Conservation (phyloP, 2,888 invertebrate genomes). For the Dinocampus coccinellae region DNA sequence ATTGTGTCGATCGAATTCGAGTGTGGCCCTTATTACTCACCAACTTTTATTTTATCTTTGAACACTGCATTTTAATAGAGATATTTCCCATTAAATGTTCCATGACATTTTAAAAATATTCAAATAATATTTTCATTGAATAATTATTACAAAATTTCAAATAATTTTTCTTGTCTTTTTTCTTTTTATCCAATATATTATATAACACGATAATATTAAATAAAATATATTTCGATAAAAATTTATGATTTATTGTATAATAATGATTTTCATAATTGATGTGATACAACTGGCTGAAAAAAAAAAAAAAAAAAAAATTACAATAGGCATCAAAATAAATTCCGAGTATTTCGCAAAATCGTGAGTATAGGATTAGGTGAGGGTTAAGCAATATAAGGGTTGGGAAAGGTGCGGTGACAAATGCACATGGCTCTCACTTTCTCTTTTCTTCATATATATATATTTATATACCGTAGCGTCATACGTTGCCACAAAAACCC, state of each 20-base stretch:
- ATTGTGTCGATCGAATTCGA: conserved; percentile 35
- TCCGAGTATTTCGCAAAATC: conserved; percentile 12
- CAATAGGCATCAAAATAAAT: background rate
- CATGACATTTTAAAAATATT: background rate
- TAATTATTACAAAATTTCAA: too few relatives aligned
- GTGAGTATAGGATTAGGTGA: conserved; percentile 55
- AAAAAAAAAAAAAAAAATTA: conserved; percentile 8
- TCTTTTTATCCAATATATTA: too few relatives aligned
- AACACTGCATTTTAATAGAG: background rate
- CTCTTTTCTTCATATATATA: conserved; percentile 4
- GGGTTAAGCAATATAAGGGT: conserved; percentile 47
- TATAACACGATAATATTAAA: too few relatives aligned
- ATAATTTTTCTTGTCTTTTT: too few relatives aligned
- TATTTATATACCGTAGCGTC: background rate
- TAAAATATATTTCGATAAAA: background rate
- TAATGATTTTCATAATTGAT: background rate
- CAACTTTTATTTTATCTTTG: background rate
- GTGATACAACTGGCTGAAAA: background rate
- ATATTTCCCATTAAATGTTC: background rate
- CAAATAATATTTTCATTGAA: too few relatives aligned
- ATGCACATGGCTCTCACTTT: conserved; percentile 30
- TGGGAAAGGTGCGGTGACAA: conserved; percentile 43
- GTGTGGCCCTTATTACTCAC: conserved; percentile 31
- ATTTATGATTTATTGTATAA: background rate
- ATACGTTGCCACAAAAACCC: background rate